Percentiles rank a stretch among this genome's conserved stretches.
Evolutionary conservation across 2,113 vertebrate species (phyloP).

Genomic region (Dendropsophus ebraccatus): DNA sequence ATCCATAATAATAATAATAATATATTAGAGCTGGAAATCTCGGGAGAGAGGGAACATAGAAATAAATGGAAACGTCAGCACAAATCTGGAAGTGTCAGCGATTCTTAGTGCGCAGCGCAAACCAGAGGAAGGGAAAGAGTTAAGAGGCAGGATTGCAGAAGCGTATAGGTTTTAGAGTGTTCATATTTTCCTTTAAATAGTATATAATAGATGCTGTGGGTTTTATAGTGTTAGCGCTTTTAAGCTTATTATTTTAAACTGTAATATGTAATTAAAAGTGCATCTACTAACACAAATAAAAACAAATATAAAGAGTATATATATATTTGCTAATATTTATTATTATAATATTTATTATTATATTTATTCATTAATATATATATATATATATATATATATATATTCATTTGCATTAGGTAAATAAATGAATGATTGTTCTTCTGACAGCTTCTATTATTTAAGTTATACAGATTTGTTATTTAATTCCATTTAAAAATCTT

Average conservation of each 20-base stretch:
- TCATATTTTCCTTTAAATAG: neutral
- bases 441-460: too few species aligned
- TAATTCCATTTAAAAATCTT: too few species aligned
- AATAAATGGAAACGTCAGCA: slow-evolving; percentile 18
- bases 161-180: neutral
- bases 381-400: neutral
- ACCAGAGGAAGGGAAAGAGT: neutral
- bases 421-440: too few species aligned
- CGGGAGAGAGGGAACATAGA: neutral
- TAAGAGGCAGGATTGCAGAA: neutral
- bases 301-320: too few species aligned
- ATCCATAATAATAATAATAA: neutral
- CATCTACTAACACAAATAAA: too few species aligned
- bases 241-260: neutral
- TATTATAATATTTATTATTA: too few species aligned
- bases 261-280: too few species aligned
- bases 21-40: neutral
- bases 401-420: too few species aligned
- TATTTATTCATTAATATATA: too few species aligned
- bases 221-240: neutral
- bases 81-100: neutral
- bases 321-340: too few species aligned
- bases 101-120: neutral
- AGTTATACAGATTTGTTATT: too few species aligned
- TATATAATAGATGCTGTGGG: neutral